Evolutionary conservation across 1,140 invertebrate species (phyloP).

Genomic region (Thereuonema tuberculata): DNA sequence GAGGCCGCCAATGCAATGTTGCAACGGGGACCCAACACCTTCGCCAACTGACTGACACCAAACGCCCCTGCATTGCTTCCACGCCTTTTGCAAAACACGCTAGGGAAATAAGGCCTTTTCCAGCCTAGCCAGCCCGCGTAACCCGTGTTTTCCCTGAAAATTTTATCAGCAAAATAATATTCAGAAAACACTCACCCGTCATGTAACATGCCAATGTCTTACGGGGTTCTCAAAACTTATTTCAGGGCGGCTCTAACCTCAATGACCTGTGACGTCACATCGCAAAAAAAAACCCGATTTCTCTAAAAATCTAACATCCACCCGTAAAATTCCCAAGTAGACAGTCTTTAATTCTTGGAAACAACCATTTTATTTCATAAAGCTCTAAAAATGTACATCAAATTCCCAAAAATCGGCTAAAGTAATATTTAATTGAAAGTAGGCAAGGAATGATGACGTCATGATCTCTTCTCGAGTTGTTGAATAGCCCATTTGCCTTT

Average conservation of each 20-base stretch:
- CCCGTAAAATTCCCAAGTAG: no score
- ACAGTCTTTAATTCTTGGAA: no score
- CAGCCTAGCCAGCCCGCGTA: background rate
- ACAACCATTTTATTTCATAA: no score
- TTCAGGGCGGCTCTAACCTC: background rate
- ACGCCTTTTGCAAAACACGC: background rate
- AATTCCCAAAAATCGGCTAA: background rate
- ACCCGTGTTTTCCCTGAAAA: conserved; percentile 32
- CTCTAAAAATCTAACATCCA: no score
- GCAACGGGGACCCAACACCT: background rate
- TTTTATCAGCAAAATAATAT: conserved; percentile 43
- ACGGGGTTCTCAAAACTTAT: conserved; percentile 30
- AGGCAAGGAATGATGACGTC: background rate
- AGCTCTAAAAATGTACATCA: no score
- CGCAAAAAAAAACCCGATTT: no score
- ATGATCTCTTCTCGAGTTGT: no score
- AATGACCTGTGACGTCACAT: conserved; percentile 11
- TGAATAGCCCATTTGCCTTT: no score
- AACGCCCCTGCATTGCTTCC: background rate
- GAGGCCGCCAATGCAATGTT: background rate
- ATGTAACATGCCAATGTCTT: conserved; percentile 38
- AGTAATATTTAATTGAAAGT: background rate
- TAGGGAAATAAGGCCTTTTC: background rate
- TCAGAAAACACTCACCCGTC: conserved; percentile 42
- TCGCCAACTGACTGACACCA: conserved; percentile 13